Evolutionary conservation across 2,888 invertebrate species (phyloP).

Genomic region (Coronaproctus castanopsis): DNA sequence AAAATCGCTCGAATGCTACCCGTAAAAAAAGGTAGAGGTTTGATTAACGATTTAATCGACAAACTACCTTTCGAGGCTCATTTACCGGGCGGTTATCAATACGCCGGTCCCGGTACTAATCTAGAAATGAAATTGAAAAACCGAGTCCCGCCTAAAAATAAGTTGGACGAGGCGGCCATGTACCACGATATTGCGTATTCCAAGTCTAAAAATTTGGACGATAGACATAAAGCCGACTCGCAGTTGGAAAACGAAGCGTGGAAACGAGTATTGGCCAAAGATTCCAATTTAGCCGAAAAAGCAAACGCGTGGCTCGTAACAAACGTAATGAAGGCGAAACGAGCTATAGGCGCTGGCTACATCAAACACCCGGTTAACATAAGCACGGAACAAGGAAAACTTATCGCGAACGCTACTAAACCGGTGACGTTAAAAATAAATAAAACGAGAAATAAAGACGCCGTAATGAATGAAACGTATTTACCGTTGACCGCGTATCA

Average conservation of each 20-base stretch:
- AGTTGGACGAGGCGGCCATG: background rate
- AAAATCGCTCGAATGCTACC: background rate
- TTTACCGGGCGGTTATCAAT: background rate
- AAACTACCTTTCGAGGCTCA: background rate
- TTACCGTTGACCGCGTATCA: background rate
- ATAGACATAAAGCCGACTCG: slow-evolving; percentile 13
- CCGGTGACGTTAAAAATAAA: background rate
- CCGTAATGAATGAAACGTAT: background rate
- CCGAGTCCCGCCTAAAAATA: background rate
- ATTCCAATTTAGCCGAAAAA: slow-evolving; percentile 11
- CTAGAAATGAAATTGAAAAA: background rate
- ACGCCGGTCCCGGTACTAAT: background rate
- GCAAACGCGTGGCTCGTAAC: slow-evolving; percentile 8
- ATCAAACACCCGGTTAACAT: background rate
- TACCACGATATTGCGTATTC: slow-evolving; percentile 24
- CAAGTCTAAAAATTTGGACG: slow-evolving; percentile 13
- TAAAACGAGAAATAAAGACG: background rate
- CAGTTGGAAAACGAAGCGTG: slow-evolving; percentile 16
- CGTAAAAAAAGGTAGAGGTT: background rate
- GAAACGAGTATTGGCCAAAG: slow-evolving; percentile 13
- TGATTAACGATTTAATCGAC: background rate
- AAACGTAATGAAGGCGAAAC: slow-evolving; percentile 13
- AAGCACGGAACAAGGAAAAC: background rate
- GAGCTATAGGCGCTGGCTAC: slow-evolving; percentile 17
- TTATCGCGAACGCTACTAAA: background rate